Conservation (phyloP, 2,113 vertebrate species). For the Pygoscelis antarcticus region DNA sequence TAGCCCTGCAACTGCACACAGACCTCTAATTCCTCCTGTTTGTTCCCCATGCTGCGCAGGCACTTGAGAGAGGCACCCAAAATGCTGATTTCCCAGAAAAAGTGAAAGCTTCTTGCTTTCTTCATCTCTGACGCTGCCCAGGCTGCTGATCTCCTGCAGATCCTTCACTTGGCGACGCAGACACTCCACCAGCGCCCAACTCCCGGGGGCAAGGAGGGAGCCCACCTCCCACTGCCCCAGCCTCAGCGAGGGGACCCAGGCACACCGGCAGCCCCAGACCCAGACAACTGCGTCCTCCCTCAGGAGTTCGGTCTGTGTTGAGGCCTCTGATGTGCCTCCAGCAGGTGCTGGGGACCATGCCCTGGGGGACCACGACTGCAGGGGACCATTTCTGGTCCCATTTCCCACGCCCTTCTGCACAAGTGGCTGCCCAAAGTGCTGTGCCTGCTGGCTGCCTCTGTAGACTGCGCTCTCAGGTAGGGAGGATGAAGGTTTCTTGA, state of each 20-base stretch:
- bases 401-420: neutral
- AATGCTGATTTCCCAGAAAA: neutral
- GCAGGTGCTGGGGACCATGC: neutral
- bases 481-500: neutral
- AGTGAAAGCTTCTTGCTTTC: neutral
- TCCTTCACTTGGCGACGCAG: neutral
- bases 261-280: neutral
- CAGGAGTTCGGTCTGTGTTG: neutral
- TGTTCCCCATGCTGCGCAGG: neutral
- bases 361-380: neutral
- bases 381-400: neutral
- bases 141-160: neutral
- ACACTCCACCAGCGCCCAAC: neutral
- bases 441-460: neutral
- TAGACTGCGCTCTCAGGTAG: neutral
- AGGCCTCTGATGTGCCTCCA: neutral
- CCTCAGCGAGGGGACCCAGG: neutral
- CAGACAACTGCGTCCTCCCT: neutral
- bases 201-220: neutral
- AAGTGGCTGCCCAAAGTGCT: neutral
- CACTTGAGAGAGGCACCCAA: neutral
- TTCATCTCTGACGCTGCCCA: neutral
- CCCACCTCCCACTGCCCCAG: neutral
- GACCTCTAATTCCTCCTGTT: neutral
- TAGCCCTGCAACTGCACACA: neutral